Evolutionary conservation across 2,888 invertebrate genomes (phyloP).

Genomic region (Hedya salicella): DNA sequence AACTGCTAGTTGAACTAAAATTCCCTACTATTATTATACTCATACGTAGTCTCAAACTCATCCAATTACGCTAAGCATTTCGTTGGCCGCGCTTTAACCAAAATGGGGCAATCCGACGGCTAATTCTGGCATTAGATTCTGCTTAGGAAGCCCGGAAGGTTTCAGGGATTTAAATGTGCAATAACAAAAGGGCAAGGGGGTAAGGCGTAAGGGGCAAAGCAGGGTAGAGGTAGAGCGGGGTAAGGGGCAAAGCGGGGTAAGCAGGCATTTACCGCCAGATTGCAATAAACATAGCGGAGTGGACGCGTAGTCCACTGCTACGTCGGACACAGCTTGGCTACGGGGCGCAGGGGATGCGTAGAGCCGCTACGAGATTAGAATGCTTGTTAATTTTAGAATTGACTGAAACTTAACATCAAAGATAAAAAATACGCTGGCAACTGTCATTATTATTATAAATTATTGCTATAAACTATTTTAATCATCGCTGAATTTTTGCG

Average conservation of each 20-base stretch:
- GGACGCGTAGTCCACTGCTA: constrained; percentile 44
- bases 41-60: constrained; percentile 1
- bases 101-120: constrained; percentile 34
- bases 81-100: constrained; percentile 14
- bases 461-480: too few relatives aligned
- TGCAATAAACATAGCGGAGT: constrained; percentile 44
- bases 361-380: constrained; percentile 26
- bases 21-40: background rate
- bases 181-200: constrained; percentile 36
- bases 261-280: constrained; percentile 44
- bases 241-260: constrained; percentile 34
- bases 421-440: too few relatives aligned
- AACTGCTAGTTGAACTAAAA: background rate
- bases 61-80: background rate
- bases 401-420: too few relatives aligned
- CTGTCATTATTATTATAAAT: too few relatives aligned
- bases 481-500: too few relatives aligned
- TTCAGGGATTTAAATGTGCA: constrained; percentile 40
- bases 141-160: constrained; percentile 31
- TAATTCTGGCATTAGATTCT: constrained; percentile 35
- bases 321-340: constrained; percentile 44
- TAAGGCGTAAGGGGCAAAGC: background rate
- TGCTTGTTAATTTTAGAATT: background rate
- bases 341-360: constrained; percentile 12
- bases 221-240: background rate